Evolutionary conservation across 2,797 vertebrate species (phyloP).

Genomic region (Acanthurus lineatus): DNA sequence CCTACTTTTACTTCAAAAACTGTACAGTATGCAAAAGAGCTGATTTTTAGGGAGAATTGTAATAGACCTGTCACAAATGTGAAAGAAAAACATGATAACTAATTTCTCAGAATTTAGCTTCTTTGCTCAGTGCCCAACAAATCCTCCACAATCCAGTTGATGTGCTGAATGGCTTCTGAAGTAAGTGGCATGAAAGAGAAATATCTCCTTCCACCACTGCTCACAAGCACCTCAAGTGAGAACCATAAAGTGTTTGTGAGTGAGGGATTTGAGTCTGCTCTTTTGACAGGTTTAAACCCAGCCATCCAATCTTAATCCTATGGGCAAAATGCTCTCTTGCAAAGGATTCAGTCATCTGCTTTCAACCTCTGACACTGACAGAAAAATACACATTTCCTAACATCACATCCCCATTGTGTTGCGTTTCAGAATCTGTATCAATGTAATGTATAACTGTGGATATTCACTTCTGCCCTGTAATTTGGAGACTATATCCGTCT

Average conservation of each 20-base stretch:
- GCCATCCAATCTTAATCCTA: constrained; percentile 85
- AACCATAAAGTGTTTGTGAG: constrained; percentile 83
- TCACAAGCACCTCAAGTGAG: constrained; percentile 81
- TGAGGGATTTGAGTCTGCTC: constrained; percentile 84
- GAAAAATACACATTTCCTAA: constrained; percentile 73
- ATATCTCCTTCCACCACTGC: constrained; percentile 80
- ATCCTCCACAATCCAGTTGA: constrained; percentile 80
- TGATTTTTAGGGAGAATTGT: constrained; percentile 22
- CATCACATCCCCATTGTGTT: constrained; percentile 68
- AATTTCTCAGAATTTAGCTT: constrained; percentile 64
- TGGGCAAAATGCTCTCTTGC: constrained; percentile 83
- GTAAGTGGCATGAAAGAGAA: constrained; percentile 83
- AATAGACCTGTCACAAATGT: constrained; percentile 42
- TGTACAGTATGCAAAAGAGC: constrained; percentile 1
- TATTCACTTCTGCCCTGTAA: constrained; percentile 1
- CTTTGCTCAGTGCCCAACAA: constrained; percentile 67
- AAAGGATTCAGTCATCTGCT: constrained; percentile 84
- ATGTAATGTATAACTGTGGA: constrained; percentile 8
- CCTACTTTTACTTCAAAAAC: constrained; percentile 24
- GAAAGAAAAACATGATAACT: constrained; percentile 47
- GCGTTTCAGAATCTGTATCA: constrained; percentile 60
- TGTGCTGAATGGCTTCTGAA: constrained; percentile 81
- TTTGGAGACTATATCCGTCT: not conserved
- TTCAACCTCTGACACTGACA: constrained; percentile 83
- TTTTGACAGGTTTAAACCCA: constrained; percentile 86